Conservation (phyloP, 2,888 invertebrate species). For the Atrina japonica region DNA sequence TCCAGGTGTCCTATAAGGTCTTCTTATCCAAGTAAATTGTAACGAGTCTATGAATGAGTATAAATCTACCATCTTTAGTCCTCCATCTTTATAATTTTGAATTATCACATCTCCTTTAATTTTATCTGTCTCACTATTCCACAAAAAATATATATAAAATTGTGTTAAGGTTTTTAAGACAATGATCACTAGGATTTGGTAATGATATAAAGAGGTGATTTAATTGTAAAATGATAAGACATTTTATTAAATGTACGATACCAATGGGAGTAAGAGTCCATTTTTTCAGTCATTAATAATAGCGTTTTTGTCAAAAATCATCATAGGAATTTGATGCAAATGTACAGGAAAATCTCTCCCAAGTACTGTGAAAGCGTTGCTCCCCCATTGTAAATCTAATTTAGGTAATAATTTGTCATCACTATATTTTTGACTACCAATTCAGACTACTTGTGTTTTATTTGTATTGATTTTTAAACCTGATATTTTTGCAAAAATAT, state of each 20-base stretch:
- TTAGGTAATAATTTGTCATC: not conserved
- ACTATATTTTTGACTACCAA: not conserved
- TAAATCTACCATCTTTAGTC: too few species aligned
- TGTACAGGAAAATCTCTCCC: conserved; percentile 1
- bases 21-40: too few species aligned
- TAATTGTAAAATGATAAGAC: not conserved
- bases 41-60: too few species aligned
- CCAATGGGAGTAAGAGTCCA: not conserved
- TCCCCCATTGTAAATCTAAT: not conserved
- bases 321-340: not conserved
- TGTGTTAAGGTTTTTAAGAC: too few species aligned
- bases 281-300: not conserved
- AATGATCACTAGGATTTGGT: too few species aligned
- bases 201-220: not conserved
- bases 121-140: too few species aligned
- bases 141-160: not conserved
- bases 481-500: conserved; percentile 2
- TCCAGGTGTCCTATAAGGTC: too few species aligned
- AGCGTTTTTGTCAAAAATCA: not conserved
- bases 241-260: too few species aligned
- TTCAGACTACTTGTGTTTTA: not conserved
- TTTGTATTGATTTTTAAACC: not conserved
- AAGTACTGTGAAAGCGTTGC: not conserved
- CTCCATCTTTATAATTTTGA: too few species aligned
- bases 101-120: too few species aligned